Evolutionary conservation across 1,140 invertebrate genomes (phyloP), one percentile per base, ranked within the genome.

Genomic region (Carcinoscorpius rotundicauda): DNA sequence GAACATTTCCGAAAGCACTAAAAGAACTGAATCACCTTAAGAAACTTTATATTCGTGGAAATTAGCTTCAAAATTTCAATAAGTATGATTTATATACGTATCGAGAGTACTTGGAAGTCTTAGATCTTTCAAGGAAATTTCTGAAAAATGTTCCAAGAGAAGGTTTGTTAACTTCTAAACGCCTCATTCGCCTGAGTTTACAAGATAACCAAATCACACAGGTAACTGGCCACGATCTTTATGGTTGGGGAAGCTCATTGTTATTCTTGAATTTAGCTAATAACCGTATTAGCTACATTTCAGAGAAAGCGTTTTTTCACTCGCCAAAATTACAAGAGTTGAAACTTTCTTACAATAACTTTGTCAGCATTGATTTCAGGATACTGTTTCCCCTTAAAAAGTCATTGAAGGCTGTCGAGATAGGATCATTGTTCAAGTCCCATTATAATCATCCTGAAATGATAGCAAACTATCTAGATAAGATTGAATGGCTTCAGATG

Each of bases 271-370:
- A 91, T 59, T 77, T 95, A 60, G 82, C 88, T 53, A 93, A 91
- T 77, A 95, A 95, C 74, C 82, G 86, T 69, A 84, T 95, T 58
- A 84, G 84, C 4, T 83, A 84, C 73, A 78, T 95, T 56, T 84
- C 84, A 72, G 78, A 83, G 56, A 82, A 86, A 61, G 82, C 87
- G 63, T 93, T 93, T 75, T 80, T 81, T 58, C 81, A 83, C 2
- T 77, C 85, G 55, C 82, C 82, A 58, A 82, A 85, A 68, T 78
- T 94, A 61, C 85, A 86, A 72, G 91, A 94, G 76, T 82, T 95
- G 51, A 91, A 88, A 76, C 77, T 95, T 56, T 91, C 88, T 66
- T 94, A 93, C 75, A 94, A 94, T 76, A 86, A 88, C 70, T 80
- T 95, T 52, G 82, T 83, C 64, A 85, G 88, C 65, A 79, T 91